Evolutionary conservation across 2,888 invertebrate genomes (phyloP).

Genomic region (Rotaria macrura): DNA sequence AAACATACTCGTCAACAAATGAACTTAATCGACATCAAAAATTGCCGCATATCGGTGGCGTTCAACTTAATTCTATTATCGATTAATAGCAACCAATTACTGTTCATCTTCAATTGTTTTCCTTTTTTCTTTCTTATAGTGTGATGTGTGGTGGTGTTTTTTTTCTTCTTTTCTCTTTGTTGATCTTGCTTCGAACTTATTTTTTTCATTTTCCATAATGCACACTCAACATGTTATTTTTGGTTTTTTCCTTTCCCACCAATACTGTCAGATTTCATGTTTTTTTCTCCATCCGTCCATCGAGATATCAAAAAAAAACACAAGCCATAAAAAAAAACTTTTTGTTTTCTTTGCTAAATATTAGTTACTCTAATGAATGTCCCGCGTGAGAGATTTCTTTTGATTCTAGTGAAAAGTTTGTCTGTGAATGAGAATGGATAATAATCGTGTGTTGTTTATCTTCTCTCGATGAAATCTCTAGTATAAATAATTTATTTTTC

Average conservation of each 20-base stretch:
- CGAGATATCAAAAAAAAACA: background rate
- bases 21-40: conserved; percentile 11
- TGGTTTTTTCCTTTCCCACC: background rate
- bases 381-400: conserved; percentile 3
- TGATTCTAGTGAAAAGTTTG: background rate
- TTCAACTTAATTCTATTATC: background rate
- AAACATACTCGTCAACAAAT: background rate
- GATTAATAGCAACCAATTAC: background rate
- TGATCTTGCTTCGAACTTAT: background rate
- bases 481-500: background rate
- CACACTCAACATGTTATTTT: background rate
- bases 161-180: background rate
- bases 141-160: background rate
- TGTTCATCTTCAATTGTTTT: background rate
- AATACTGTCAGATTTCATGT: background rate
- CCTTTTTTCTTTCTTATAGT: background rate
- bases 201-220: background rate
- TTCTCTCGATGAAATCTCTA: background rate
- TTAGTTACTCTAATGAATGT: background rate
- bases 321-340: no score
- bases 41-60: conserved; percentile 4
- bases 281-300: background rate
- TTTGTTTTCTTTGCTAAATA: background rate
- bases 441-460: background rate
- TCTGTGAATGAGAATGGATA: background rate